phyloP scores from a whole-genome alignment of 2,797 vertebrate species.

The Leptoclinus maculatus region DNA sequence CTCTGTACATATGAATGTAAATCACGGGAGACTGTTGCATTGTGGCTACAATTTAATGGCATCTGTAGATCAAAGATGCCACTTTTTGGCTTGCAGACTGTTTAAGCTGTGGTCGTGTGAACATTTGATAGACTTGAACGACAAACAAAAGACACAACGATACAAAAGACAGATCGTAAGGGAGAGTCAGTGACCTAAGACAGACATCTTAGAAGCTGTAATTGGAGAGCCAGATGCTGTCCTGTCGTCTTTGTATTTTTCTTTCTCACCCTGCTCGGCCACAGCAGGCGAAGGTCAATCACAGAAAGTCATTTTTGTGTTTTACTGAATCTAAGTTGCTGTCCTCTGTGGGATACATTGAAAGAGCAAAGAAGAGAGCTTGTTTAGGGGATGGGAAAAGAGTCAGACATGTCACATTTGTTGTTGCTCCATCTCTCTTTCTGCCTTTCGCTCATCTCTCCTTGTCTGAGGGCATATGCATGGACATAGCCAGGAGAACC shows the following conservation, averaged over 20 bases:
- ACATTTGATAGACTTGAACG: background rate
- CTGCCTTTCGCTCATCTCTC: constrained; percentile 31
- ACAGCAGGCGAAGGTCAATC: constrained; percentile 35
- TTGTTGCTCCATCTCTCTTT: constrained; percentile 30
- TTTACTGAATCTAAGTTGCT: constrained; percentile 16
- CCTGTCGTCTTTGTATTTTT: constrained; percentile 34
- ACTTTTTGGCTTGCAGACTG: background rate
- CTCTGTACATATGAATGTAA: background rate
- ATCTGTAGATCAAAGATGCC: background rate
- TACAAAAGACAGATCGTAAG: background rate
- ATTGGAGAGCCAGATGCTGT: constrained; percentile 23
- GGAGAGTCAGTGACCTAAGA: constrained; percentile 50
- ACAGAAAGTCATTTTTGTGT: constrained; percentile 22
- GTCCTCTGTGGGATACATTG: constrained; percentile 7
- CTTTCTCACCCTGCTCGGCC: constrained; percentile 47
- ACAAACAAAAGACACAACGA: background rate
- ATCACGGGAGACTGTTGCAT: background rate
- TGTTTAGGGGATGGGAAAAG: constrained; percentile 10
- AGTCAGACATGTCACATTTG: constrained; percentile 37
- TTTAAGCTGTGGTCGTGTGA: background rate
- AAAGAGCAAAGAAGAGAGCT: constrained; percentile 24
- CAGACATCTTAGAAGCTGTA: constrained; percentile 61
- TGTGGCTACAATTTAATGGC: background rate
- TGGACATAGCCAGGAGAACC: constrained; percentile 21
- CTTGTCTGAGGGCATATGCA: background rate